phyloP scores from a whole-genome alignment of 2,888 invertebrate genomes.

The Oconnorella tubifera region DNA sequence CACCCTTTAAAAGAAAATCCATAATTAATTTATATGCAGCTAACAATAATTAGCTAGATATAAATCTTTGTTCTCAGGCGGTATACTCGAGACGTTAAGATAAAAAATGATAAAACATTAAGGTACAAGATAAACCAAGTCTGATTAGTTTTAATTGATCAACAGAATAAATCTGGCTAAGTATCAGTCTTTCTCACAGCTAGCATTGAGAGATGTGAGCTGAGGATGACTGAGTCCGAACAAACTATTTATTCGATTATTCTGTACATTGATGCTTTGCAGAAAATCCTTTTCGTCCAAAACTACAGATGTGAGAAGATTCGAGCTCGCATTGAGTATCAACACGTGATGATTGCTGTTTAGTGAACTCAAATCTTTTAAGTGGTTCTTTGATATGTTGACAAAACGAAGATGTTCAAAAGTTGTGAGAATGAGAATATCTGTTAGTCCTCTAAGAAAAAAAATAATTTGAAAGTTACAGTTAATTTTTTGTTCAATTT shows the following conservation, averaged over 20 bases:
- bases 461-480: too few relatives aligned
- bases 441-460: constrained; percentile 50
- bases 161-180: too few relatives aligned
- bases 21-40: too few relatives aligned
- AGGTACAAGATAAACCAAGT: too few relatives aligned
- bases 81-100: too few relatives aligned
- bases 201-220: constrained; percentile 52
- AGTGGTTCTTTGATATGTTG: constrained; percentile 52
- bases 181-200: constrained; percentile 53
- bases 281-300: constrained; percentile 53
- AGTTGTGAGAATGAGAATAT: constrained; percentile 48
- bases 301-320: constrained; percentile 45
- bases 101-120: too few relatives aligned
- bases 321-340: constrained; percentile 46
- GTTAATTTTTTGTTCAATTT: too few relatives aligned
- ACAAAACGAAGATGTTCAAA: constrained; percentile 55
- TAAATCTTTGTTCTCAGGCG: too few relatives aligned
- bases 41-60: too few relatives aligned
- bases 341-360: constrained; percentile 51
- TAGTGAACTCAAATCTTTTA: constrained; percentile 51
- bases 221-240: constrained; percentile 54
- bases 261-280: constrained; percentile 51
- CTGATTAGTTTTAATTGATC: too few relatives aligned
- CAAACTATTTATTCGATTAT: constrained; percentile 50
- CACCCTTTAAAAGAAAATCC: too few relatives aligned